Evolutionary conservation across 2,888 invertebrate genomes (phyloP).

Genomic region (Phorcus lineatus): DNA sequence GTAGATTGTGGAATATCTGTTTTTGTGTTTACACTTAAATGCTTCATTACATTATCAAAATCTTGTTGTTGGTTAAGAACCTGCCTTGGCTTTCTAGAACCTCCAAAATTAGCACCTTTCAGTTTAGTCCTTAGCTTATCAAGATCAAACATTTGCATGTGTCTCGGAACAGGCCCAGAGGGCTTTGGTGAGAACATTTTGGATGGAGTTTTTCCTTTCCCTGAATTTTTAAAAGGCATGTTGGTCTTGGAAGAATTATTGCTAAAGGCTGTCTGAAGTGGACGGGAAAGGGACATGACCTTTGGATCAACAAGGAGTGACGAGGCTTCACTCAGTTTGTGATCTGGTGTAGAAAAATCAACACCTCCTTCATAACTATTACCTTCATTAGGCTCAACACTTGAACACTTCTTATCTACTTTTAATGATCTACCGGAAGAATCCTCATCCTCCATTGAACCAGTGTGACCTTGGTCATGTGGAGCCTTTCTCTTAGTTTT

Average conservation of each 20-base stretch:
- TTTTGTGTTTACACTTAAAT: too few species aligned
- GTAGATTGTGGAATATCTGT: too few species aligned
- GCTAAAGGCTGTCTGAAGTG: slow-evolving; percentile 24
- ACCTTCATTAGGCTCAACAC: background rate
- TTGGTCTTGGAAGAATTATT: slow-evolving; percentile 7
- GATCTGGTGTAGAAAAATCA: background rate
- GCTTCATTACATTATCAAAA: too few species aligned
- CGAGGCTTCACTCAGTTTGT: background rate
- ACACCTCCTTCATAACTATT: background rate
- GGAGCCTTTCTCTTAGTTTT: background rate
- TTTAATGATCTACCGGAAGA: too few species aligned
- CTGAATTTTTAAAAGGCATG: slow-evolving; percentile 12
- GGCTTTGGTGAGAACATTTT: background rate
- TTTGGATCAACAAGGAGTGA: slow-evolving; percentile 28
- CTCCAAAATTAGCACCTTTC: slow-evolving; percentile 17
- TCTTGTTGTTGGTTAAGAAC: too few species aligned
- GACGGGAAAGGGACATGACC: slow-evolving; percentile 24
- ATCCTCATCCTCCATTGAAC: too few species aligned
- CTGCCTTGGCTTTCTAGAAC: background rate
- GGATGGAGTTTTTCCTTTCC: background rate
- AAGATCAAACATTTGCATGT: slow-evolving; percentile 23
- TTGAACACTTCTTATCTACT: background rate
- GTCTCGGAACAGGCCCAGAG: background rate
- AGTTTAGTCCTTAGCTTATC: slow-evolving; percentile 26
- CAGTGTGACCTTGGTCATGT: background rate